A percentile compares a stretch with the other conserved stretches of the same genome.
Conservation (phyloP, 1,140 invertebrate genomes). For the Wiebesia pumilae region DNA sequence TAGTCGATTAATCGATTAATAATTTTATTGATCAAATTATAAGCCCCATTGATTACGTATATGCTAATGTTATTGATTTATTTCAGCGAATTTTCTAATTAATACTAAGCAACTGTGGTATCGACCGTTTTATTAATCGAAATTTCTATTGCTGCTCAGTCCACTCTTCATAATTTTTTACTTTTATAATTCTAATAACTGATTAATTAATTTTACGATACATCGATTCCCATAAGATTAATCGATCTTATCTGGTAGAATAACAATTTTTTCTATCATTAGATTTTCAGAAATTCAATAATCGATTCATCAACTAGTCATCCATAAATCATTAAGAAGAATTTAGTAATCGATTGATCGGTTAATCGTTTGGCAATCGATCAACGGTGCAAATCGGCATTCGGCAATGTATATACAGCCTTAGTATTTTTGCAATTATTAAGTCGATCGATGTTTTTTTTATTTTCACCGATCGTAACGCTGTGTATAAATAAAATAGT, state of each 20-base stretch:
- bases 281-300: neutral
- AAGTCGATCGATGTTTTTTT: conserved; percentile 10
- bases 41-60: too few relatives aligned
- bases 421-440: conserved; percentile 34
- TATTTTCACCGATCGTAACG: conserved; percentile 24
- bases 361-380: conserved; percentile 26
- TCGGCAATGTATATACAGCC: conserved; percentile 11
- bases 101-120: too few relatives aligned
- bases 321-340: neutral
- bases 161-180: neutral
- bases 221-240: conserved; percentile 18
- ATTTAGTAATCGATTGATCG: conserved; percentile 41
- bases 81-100: too few relatives aligned
- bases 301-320: neutral
- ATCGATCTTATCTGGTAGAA: neutral
- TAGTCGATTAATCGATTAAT: conserved; percentile 29
- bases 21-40: neutral
- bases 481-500: neutral
- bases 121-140: neutral
- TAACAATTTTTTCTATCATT: neutral
- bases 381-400: conserved; percentile 1
- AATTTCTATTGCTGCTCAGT: neutral
- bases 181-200: neutral
- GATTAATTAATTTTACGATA: neutral
- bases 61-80: too few relatives aligned